Evolutionary conservation across 2,888 invertebrate species (phyloP).

Genomic region (Sipha maydis): DNA sequence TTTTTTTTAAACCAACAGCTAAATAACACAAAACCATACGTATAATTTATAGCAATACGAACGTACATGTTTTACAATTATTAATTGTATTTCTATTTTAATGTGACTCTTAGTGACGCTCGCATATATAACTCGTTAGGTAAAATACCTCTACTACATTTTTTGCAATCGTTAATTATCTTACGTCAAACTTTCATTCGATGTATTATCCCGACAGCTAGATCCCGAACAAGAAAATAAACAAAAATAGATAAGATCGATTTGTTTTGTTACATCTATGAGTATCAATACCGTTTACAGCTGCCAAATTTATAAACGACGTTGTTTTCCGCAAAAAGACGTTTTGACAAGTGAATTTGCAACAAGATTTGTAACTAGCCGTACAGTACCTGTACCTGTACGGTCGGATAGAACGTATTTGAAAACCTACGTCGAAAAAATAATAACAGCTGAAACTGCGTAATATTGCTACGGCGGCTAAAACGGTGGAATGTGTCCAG

Average conservation of each 20-base stretch:
- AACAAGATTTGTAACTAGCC: background rate
- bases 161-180: background rate
- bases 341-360: background rate
- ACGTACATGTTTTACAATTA: background rate
- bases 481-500: background rate
- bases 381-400: background rate
- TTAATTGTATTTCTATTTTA: background rate
- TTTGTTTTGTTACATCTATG: background rate
- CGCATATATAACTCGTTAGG: background rate
- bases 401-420: background rate
- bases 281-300: background rate
- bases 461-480: background rate
- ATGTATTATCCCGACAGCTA: background rate
- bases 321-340: background rate
- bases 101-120: background rate
- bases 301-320: background rate
- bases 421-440: background rate
- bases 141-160: background rate
- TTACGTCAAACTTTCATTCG: background rate
- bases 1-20: background rate
- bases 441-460: background rate
- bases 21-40: background rate
- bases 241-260: background rate
- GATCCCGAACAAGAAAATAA: background rate
- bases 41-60: background rate